Conservation (phyloP, 23 tunicate species). For the Styela plicata region DNA sequence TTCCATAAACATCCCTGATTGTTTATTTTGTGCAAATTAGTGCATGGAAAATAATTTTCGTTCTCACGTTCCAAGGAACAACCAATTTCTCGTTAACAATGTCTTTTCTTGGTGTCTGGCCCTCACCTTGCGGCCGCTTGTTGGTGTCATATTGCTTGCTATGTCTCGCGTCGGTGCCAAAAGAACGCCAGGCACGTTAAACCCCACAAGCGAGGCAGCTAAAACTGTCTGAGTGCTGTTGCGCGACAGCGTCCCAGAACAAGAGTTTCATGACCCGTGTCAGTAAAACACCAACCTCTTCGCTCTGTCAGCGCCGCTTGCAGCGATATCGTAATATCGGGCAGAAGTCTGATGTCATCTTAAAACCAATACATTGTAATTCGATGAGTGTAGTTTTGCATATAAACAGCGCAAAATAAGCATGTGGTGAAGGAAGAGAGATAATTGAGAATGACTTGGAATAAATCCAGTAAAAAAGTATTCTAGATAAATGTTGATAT, state of each 20-base stretch:
- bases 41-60: neutral
- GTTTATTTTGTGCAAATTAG: neutral
- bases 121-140: conserved; percentile 26
- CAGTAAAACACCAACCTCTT: conserved; percentile 13
- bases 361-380: conserved; percentile 16
- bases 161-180: conserved; percentile 34
- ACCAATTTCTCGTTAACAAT: neutral
- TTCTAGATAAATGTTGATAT: neutral
- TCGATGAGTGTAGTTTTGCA: conserved; percentile 27
- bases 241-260: conserved; percentile 19
- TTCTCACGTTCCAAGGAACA: neutral
- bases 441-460: conserved; percentile 26
- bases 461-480: conserved; percentile 11
- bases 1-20: neutral
- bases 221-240: conserved; percentile 12
- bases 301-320: conserved; percentile 19
- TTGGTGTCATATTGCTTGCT: conserved; percentile 23
- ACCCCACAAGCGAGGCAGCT: conserved; percentile 37
- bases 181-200: conserved; percentile 46
- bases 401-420: conserved; percentile 20
- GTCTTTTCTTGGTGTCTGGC: neutral
- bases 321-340: conserved; percentile 27
- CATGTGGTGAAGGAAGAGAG: neutral
- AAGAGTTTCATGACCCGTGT: conserved; percentile 6
- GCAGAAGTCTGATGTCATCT: conserved; percentile 20